phyloP scores from a whole-genome alignment of 2,113 vertebrate species.

The Macaca fascicularis region DNA sequence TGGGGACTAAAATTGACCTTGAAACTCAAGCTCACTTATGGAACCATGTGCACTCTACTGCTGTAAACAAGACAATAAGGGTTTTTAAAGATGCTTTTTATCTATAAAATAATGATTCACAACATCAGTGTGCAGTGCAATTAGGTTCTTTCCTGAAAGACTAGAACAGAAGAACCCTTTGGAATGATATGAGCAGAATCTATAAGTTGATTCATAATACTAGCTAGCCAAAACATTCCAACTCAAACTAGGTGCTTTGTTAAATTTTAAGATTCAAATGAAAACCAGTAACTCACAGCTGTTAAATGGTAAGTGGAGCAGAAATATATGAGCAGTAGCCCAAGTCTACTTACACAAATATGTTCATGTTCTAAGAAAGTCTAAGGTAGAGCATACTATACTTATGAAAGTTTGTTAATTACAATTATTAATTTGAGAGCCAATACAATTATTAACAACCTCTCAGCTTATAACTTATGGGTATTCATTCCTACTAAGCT shows the following conservation, averaged over 20 bases:
- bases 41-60: constrained; percentile 52
- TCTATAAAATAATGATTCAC: constrained; percentile 66
- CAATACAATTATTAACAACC: constrained; percentile 53
- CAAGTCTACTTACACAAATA: constrained; percentile 44
- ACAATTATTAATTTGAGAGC: constrained; percentile 44
- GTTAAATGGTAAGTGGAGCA: not conserved
- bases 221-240: constrained; percentile 48
- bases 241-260: constrained; percentile 57
- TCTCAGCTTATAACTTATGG: constrained; percentile 63
- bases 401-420: constrained; percentile 54
- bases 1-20: constrained; percentile 60
- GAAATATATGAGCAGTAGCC: constrained; percentile 43
- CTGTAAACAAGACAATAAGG: constrained; percentile 57
- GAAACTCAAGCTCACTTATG: constrained; percentile 49
- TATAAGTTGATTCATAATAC: constrained; percentile 47
- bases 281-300: constrained; percentile 38
- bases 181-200: constrained; percentile 59
- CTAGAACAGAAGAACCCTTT: constrained; percentile 64
- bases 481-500: constrained; percentile 64
- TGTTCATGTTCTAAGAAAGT: constrained; percentile 56
- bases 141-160: constrained; percentile 74
- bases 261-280: constrained; percentile 27
- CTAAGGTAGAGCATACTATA: constrained; percentile 51
- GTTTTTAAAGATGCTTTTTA: constrained; percentile 45
- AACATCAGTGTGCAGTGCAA: constrained; percentile 76